A percentile compares a stretch with the other conserved stretches of the same genome.
Conservation (phyloP, 2,888 invertebrate genomes). For the Silvanus unidentatus region DNA sequence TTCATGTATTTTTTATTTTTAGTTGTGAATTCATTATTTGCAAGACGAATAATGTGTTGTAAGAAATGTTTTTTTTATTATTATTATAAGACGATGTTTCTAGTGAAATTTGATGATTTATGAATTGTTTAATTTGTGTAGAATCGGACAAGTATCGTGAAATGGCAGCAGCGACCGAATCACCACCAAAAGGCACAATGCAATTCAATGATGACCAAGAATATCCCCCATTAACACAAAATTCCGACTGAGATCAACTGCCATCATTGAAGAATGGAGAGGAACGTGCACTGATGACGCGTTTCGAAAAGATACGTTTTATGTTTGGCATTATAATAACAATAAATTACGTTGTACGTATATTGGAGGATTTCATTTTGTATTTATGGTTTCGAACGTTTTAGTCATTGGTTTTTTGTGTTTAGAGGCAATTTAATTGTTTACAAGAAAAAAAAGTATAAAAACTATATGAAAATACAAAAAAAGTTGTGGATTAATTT, state of each 20-base stretch:
- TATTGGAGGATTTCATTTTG: constrained; percentile 39
- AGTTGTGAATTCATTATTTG: no score
- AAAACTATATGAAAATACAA: no score
- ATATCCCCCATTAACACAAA: constrained; percentile 74
- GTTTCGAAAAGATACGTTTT: constrained; percentile 23
- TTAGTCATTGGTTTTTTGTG: not conserved
- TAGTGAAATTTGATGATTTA: no score
- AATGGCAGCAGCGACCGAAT: constrained; percentile 66
- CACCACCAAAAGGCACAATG: constrained; percentile 64
- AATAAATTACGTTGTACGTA: constrained; percentile 39
- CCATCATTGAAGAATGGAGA: not conserved
- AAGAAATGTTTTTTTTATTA: no score
- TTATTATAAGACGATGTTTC: no score
- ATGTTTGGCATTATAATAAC: constrained; percentile 37
- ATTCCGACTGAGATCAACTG: constrained; percentile 47
- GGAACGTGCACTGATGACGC: not conserved
- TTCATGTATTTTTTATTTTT: no score
- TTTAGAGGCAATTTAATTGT: constrained; percentile 3
- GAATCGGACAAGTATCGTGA: constrained; percentile 70
- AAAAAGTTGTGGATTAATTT: no score
- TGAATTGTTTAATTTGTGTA: no score
- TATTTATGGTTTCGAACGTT: constrained; percentile 26
- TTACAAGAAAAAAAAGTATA: no score
- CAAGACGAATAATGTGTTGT: no score
- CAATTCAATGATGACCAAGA: constrained; percentile 76